Evolutionary conservation across 2,888 invertebrate species (phyloP).

Genomic region (Xestia rhomboidea): DNA sequence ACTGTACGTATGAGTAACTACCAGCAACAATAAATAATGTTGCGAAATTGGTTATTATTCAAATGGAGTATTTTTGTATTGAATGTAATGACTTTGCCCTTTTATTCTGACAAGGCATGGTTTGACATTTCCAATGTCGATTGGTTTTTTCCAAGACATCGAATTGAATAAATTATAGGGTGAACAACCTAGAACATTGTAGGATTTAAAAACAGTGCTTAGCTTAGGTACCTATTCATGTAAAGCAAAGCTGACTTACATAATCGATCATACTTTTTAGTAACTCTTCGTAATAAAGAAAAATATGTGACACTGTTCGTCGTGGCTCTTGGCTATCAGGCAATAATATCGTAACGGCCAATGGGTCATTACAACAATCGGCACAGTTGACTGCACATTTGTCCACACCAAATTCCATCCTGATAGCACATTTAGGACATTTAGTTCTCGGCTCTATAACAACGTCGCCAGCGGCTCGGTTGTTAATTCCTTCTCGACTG

Average conservation of each 20-base stretch:
- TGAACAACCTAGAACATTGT: neutral
- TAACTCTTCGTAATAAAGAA: too few relatives aligned
- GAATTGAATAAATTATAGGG: neutral
- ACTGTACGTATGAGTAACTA: neutral
- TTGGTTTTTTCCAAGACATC: slow-evolving; percentile 13
- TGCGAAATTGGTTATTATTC: neutral
- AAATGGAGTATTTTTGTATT: slow-evolving; percentile 15
- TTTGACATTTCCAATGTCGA: neutral
- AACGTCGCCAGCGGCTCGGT: too few relatives aligned
- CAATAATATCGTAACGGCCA: too few relatives aligned
- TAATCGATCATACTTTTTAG: too few relatives aligned
- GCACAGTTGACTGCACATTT: too few relatives aligned
- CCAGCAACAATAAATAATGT: slow-evolving; percentile 16
- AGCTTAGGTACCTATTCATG: neutral
- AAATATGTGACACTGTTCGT: too few relatives aligned
- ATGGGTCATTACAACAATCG: too few relatives aligned
- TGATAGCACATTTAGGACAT: too few relatives aligned
- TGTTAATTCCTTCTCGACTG: too few relatives aligned
- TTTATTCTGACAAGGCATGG: neutral
- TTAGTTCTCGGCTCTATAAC: too few relatives aligned
- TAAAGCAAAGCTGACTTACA: neutral
- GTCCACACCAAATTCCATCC: too few relatives aligned
- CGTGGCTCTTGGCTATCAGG: too few relatives aligned
- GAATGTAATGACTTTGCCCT: neutral
- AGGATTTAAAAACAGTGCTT: neutral